A percentile compares a stretch with the other conserved stretches of the same genome.
Conservation (phyloP, 92 coral and sea anemone genomes). For the Parazoanthus swiftii region DNA sequence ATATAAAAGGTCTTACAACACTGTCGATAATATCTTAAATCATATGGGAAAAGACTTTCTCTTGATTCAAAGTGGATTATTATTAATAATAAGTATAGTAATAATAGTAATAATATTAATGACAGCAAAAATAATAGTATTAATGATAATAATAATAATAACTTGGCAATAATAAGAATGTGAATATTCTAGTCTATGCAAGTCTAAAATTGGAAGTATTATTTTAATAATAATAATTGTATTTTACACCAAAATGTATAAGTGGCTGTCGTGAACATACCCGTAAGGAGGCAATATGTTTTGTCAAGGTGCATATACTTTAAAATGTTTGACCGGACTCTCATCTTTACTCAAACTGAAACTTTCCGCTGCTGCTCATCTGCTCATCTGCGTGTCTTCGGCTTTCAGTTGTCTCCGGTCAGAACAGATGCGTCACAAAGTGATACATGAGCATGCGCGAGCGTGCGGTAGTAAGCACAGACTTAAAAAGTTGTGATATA, state of each 20-base stretch:
- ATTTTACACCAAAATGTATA: background rate
- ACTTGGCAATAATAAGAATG: no score
- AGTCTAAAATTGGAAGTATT: background rate
- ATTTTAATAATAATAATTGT: no score
- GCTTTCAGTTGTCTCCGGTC: background rate
- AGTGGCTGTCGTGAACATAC: constrained; percentile 40
- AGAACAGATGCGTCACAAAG: background rate
- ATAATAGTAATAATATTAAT: no score
- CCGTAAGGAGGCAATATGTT: constrained; percentile 85
- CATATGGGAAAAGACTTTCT: no score
- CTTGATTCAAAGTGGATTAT: no score
- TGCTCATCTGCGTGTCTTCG: no score
- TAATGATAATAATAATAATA: no score
- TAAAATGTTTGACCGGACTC: constrained; percentile 72
- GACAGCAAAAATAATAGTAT: background rate
- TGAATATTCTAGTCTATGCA: background rate
- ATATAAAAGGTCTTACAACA: no score
- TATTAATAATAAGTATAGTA: no score
- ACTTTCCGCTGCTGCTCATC: background rate
- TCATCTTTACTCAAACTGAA: constrained; percentile 52
- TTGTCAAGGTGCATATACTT: constrained; percentile 93
- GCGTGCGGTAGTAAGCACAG: background rate
- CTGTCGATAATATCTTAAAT: no score
- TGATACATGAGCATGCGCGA: background rate
- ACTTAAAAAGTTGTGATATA: no score